These are phyloP conservation scores for Tragelaphus eurycerus DNA, from an alignment of 2,797 vertebrate species.

Conservation along the genomic window DNA sequence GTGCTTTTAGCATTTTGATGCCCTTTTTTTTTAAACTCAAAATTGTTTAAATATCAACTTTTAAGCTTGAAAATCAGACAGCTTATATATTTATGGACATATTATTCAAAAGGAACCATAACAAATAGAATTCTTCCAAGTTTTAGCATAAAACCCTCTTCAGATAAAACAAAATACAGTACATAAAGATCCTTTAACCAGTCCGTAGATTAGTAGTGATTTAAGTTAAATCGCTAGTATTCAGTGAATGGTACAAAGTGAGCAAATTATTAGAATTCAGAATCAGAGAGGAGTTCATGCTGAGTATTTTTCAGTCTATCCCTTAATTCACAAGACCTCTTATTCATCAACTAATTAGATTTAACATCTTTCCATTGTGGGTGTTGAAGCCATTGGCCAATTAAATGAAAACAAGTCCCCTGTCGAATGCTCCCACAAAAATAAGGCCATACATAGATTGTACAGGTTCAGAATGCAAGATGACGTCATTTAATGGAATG, in stretches of 20 bases:
- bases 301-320: slow-evolving; percentile 44
- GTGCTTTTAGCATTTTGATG: slow-evolving; percentile 24
- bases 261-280: slow-evolving; percentile 53
- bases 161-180: background rate
- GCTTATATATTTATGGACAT: slow-evolving; percentile 2
- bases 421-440: slow-evolving; percentile 23
- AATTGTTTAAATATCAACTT: background rate
- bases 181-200: slow-evolving; percentile 37
- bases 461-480: slow-evolving; percentile 36
- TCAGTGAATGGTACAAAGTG: slow-evolving; percentile 41
- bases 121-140: background rate
- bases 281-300: slow-evolving; percentile 53
- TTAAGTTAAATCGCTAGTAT: slow-evolving; percentile 52
- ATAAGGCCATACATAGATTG: background rate
- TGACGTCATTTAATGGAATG: slow-evolving; percentile 73
- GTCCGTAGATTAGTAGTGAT: slow-evolving; percentile 28
- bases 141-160: background rate
- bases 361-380: slow-evolving; percentile 62
- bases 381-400: slow-evolving; percentile 46
- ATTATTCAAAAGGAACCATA: background rate
- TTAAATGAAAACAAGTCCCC: slow-evolving; percentile 63
- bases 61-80: background rate
- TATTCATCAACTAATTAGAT: slow-evolving; percentile 67
- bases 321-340: slow-evolving; percentile 44
- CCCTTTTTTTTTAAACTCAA: slow-evolving; percentile 22